Percentiles rank a stretch among this genome's conserved stretches.
phyloP scores from a whole-genome alignment of 2,888 invertebrate genomes.

The Xylophagus ater region DNA sequence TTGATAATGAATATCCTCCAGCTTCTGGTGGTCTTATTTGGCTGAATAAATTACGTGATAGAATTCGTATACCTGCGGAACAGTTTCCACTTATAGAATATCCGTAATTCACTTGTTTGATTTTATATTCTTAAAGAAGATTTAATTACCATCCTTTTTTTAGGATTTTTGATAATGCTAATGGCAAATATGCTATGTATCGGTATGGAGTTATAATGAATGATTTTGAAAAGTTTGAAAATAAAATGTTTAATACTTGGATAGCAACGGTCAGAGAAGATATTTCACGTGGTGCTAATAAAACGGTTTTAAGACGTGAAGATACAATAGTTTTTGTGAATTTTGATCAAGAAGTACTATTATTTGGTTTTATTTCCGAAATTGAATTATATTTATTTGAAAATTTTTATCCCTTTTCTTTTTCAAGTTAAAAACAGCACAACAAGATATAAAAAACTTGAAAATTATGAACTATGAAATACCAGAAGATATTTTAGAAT shows the following conservation, averaged over 20 bases:
- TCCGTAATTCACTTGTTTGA: slow-evolving; percentile 37
- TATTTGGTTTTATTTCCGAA: slow-evolving; percentile 23
- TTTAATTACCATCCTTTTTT: not conserved
- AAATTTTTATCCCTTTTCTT: slow-evolving; percentile 7
- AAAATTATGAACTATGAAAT: slow-evolving; percentile 53
- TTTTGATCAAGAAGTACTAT: slow-evolving; percentile 44
- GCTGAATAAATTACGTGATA: slow-evolving; percentile 52
- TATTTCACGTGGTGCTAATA: slow-evolving; percentile 50
- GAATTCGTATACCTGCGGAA: slow-evolving; percentile 49
- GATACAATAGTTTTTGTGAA: slow-evolving; percentile 49
- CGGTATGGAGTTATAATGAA: slow-evolving; percentile 52
- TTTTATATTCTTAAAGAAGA: slow-evolving; percentile 1
- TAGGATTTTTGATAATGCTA: slow-evolving; percentile 49
- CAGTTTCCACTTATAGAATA: slow-evolving; percentile 54
- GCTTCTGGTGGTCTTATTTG: slow-evolving; percentile 64
- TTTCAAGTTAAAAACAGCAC: slow-evolving; percentile 52
- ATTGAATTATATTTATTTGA: not conserved
- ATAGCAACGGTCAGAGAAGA: slow-evolving; percentile 49
- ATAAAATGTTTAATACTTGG: slow-evolving; percentile 59
- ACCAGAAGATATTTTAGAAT: slow-evolving; percentile 47
- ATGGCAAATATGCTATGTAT: slow-evolving; percentile 24
- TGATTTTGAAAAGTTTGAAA: slow-evolving; percentile 51
- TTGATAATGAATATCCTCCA: slow-evolving; percentile 61
- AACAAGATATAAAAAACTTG: slow-evolving; percentile 77
- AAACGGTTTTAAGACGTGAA: slow-evolving; percentile 48